These are phyloP conservation scores for Anomalospiza imberbis DNA, from an alignment of 2,797 vertebrate species.

Conservation along the genomic window DNA sequence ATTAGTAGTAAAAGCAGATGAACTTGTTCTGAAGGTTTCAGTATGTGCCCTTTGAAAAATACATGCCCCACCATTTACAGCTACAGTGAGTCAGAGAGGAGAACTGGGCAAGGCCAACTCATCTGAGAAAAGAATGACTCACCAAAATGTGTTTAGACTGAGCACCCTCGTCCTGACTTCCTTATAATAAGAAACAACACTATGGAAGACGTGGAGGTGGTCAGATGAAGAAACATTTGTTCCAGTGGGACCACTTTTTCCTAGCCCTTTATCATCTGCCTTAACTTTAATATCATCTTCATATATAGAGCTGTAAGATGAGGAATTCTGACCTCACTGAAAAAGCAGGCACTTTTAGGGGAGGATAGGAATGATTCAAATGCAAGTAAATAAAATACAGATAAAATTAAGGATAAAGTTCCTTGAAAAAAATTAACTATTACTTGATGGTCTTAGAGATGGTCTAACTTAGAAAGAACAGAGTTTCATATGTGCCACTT, in stretches of 20 bases:
- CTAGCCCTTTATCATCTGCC: neutral
- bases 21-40: constrained; percentile 7
- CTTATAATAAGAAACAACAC: neutral
- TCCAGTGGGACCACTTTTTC: neutral
- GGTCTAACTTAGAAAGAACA: neutral
- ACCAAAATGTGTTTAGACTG: neutral
- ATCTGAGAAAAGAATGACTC: constrained; percentile 28
- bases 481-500: neutral
- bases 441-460: neutral
- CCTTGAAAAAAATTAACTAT: neutral
- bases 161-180: neutral
- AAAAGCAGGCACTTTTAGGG: neutral
- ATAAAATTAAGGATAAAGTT: neutral
- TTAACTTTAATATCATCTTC: neutral
- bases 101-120: neutral
- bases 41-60: constrained; percentile 9
- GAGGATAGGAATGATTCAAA: neutral
- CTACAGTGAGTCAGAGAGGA: constrained; percentile 21
- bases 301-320: neutral
- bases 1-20: neutral
- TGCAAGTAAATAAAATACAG: neutral
- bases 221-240: neutral
- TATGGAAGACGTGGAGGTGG: neutral
- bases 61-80: neutral
- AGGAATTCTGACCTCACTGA: neutral